Evolutionary conservation across 2,888 invertebrate genomes (phyloP).

Genomic region (Mechanitis mazaeus): DNA sequence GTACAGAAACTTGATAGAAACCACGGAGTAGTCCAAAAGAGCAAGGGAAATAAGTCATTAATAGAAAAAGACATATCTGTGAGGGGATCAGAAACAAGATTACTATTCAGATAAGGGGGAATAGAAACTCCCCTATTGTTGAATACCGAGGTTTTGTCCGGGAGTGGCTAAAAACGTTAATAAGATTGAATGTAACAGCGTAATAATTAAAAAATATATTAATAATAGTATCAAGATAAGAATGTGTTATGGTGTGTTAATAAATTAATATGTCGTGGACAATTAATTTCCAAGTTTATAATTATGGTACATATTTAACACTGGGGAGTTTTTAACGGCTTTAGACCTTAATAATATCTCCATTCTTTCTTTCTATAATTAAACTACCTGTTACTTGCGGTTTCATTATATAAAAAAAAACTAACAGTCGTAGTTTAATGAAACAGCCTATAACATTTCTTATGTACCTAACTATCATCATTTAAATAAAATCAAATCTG

Average conservation of each 20-base stretch:
- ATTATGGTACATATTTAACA: background rate
- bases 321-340: too few species aligned
- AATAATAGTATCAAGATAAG: slow-evolving; percentile 13
- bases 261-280: slow-evolving; percentile 15
- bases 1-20: slow-evolving; percentile 5
- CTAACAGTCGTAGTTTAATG: too few species aligned
- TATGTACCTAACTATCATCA: too few species aligned
- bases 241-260: slow-evolving; percentile 21
- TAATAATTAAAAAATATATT: slow-evolving; percentile 15
- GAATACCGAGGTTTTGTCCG: slow-evolving; percentile 8
- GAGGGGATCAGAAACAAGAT: slow-evolving; percentile 54
- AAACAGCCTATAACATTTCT: too few species aligned
- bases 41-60: slow-evolving; percentile 64
- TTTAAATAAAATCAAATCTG: too few species aligned
- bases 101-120: slow-evolving; percentile 35
- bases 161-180: slow-evolving; percentile 14
- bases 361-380: too few species aligned
- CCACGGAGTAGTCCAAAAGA: slow-evolving; percentile 38
- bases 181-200: slow-evolving; percentile 7
- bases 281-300: slow-evolving; percentile 14
- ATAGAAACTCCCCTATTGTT: slow-evolving; percentile 26
- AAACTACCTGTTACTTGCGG: too few species aligned
- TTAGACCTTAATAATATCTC: too few species aligned
- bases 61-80: slow-evolving; percentile 65
- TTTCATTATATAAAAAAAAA: too few species aligned